Conservation (phyloP, 1,140 invertebrate genomes). For the Rhysida immarginata region DNA sequence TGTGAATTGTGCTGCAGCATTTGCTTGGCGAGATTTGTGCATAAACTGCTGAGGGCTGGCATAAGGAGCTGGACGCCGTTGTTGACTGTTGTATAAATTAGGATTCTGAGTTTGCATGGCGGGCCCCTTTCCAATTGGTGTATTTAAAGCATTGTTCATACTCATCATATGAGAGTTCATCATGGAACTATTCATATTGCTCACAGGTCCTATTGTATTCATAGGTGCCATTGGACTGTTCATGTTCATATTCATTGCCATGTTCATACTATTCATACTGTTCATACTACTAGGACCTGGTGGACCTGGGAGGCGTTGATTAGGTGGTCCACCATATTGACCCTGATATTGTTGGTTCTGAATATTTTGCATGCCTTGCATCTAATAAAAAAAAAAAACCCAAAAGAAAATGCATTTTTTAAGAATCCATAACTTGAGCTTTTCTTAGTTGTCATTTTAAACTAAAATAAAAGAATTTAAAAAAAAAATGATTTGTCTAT, state of each 20-base stretch:
- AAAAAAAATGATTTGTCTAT: too few species aligned
- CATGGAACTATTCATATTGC: slow-evolving; percentile 17
- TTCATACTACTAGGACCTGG: slow-evolving; percentile 6
- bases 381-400: slow-evolving; percentile 20
- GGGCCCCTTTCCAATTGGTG: slow-evolving; percentile 16
- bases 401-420: slow-evolving; percentile 15
- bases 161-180: slow-evolving; percentile 25
- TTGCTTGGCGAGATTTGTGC: slow-evolving; percentile 16
- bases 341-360: slow-evolving; percentile 25
- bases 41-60: slow-evolving; percentile 22
- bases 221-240: slow-evolving; percentile 12
- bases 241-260: slow-evolving; percentile 17
- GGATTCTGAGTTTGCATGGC: slow-evolving; percentile 12
- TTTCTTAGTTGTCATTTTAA: too few species aligned
- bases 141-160: slow-evolving; percentile 31
- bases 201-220: slow-evolving; percentile 13
- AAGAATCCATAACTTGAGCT: too few species aligned
- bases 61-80: slow-evolving; percentile 22
- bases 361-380: slow-evolving; percentile 33
- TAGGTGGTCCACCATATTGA: slow-evolving; percentile 14
- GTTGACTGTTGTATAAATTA: slow-evolving; percentile 21
- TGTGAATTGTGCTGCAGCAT: not conserved
- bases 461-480: too few species aligned
- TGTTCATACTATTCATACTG: slow-evolving; percentile 12
- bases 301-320: slow-evolving; percentile 8